Conservation (phyloP, 2,888 invertebrate genomes). For the Aphelenchoides bicaudatus region DNA sequence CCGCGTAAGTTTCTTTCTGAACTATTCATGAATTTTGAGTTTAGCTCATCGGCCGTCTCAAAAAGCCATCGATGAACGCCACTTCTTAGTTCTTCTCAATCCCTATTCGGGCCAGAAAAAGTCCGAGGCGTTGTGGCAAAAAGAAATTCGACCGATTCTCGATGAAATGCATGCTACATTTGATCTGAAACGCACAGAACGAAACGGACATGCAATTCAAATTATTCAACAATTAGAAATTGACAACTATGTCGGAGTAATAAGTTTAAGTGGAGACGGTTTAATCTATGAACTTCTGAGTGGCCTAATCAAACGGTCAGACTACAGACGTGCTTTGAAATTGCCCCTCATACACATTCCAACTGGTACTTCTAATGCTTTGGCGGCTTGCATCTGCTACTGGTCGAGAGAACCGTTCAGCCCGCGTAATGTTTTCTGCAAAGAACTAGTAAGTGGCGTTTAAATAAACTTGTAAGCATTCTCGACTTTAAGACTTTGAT, state of each 20-base stretch:
- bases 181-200: constrained; percentile 36
- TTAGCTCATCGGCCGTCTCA: constrained; percentile 12
- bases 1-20: neutral
- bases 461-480: neutral
- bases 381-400: constrained; percentile 63
- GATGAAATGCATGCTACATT: constrained; percentile 29
- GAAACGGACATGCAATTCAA: constrained; percentile 73
- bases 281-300: constrained; percentile 63
- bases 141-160: constrained; percentile 20
- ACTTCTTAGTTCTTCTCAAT: constrained; percentile 36
- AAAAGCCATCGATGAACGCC: neutral
- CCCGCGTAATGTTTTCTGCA: constrained; percentile 41
- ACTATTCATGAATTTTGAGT: neutral
- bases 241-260: constrained; percentile 74
- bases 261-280: constrained; percentile 68
- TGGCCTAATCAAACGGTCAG: constrained; percentile 66
- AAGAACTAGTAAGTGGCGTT: constrained; percentile 31
- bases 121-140: constrained; percentile 21
- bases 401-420: constrained; percentile 45
- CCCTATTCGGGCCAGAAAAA: constrained; percentile 38
- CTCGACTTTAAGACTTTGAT: neutral
- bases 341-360: constrained; percentile 84
- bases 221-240: constrained; percentile 71
- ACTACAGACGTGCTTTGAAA: constrained; percentile 77
- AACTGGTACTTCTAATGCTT: constrained; percentile 92